These are phyloP conservation scores for Erebia ligea DNA, from an alignment of 2,888 invertebrate genomes.

Conservation along the genomic window DNA sequence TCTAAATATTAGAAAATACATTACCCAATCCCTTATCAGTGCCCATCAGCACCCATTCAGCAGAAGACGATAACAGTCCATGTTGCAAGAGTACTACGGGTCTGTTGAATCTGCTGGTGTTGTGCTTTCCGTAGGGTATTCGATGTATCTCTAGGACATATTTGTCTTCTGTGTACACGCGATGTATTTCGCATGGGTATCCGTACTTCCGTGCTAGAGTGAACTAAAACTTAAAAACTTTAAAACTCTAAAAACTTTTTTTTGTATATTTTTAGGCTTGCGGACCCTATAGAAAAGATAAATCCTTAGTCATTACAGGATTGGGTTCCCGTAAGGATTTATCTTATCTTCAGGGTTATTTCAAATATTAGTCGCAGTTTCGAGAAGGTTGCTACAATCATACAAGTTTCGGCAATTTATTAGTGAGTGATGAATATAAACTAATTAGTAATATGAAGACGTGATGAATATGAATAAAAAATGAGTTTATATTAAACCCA, in stretches of 20 bases:
- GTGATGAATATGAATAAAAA: too few relatives aligned
- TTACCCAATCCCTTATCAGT: conserved; percentile 84
- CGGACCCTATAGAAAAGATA: not conserved
- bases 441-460: too few relatives aligned
- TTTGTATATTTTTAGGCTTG: not conserved
- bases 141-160: conserved; percentile 92
- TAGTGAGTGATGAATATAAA: too few relatives aligned
- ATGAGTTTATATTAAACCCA: too few relatives aligned
- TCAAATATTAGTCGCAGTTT: too few relatives aligned
- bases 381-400: too few relatives aligned
- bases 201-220: conserved; percentile 80
- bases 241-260: too few relatives aligned
- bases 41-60: conserved; percentile 90
- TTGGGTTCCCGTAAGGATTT: not conserved
- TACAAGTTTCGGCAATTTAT: too few relatives aligned
- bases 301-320: not conserved
- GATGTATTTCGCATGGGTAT: conserved; percentile 89
- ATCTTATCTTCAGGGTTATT: too few relatives aligned
- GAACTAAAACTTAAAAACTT: conserved; percentile 58
- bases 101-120: conserved; percentile 45
- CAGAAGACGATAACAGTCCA: conserved; percentile 90
- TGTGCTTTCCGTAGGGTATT: conserved; percentile 84
- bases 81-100: conserved; percentile 89
- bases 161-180: conserved; percentile 89
- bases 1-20: conserved; percentile 18